phyloP scores from a whole-genome alignment of 1,140 invertebrate genomes.

The Holotrichia oblita region DNA sequence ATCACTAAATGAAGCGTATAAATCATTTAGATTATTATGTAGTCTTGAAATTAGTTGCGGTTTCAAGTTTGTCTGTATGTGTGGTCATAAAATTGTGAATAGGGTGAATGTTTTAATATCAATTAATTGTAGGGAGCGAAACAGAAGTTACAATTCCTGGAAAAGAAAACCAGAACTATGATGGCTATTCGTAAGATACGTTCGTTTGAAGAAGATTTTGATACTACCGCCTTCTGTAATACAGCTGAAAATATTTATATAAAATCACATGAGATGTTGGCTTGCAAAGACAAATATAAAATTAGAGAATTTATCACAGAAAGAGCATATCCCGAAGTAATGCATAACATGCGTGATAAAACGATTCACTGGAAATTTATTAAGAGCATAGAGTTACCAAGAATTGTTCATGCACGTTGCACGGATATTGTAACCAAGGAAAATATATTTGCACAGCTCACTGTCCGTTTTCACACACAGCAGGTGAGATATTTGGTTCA shows the following conservation, averaged over 20 bases:
- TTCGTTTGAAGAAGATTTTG: conserved; percentile 86
- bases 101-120: no score
- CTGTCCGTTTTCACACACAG: conserved; percentile 93
- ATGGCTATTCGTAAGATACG: conserved; percentile 86
- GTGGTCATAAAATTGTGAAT: no score
- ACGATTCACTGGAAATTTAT: conserved; percentile 93
- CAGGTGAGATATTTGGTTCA: conserved; percentile 72
- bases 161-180: conserved; percentile 89
- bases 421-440: conserved; percentile 80
- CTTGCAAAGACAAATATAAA: conserved; percentile 73
- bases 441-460: conserved; percentile 93
- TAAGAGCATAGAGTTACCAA: conserved; percentile 86
- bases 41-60: no score
- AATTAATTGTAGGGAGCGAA: conserved; percentile 72
- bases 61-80: no score
- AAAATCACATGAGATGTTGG: conserved; percentile 83
- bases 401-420: conserved; percentile 84
- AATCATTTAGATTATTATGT: no score
- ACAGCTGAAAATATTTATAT: conserved; percentile 87
- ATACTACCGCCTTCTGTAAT: conserved; percentile 72
- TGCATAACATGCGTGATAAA: conserved; percentile 80
- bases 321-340: conserved; percentile 88
- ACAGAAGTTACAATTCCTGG: conserved; percentile 79
- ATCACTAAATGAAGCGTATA: no score
- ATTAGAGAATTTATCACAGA: conserved; percentile 86